A percentile compares a stretch with the other conserved stretches of the same genome.
Conservation (phyloP, 2,797 vertebrate species). For the Astyanax mexicanus region DNA sequence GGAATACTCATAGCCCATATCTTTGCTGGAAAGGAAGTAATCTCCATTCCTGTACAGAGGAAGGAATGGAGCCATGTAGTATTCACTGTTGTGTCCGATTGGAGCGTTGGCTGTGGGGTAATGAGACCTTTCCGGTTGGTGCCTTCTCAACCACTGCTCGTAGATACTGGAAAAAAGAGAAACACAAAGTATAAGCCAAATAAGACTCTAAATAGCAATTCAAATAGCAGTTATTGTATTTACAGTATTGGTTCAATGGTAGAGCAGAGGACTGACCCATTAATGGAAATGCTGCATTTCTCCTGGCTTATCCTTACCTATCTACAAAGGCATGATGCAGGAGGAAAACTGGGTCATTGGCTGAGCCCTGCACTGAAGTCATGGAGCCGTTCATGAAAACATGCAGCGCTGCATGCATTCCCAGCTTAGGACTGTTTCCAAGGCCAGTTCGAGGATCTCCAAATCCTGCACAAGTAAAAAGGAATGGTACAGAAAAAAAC, state of each 20-base stretch:
- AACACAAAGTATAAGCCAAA: not conserved
- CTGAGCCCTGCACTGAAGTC: conserved; percentile 92
- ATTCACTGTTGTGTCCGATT: conserved; percentile 91
- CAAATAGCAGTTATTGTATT: not conserved
- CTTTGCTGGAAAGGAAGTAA: conserved; percentile 88
- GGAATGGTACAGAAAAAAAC: not conserved
- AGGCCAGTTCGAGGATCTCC: conserved; percentile 85
- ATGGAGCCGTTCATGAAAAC: conserved; percentile 96
- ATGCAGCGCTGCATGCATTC: conserved; percentile 90
- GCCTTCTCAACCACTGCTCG: conserved; percentile 90
- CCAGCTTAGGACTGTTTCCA: conserved; percentile 78
- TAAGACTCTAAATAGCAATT: not conserved
- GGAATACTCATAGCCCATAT: conserved; percentile 93
- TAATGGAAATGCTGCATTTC: not conserved
- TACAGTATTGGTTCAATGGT: not conserved
- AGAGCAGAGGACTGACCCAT: not conserved
- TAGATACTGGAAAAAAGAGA: conserved; percentile 81
- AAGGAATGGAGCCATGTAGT: conserved; percentile 94
- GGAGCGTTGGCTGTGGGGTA: conserved; percentile 89
- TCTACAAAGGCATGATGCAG: conserved; percentile 93
- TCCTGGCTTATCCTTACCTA: conserved; percentile 77
- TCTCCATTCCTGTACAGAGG: conserved; percentile 90
- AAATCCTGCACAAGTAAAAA: conserved; percentile 78
- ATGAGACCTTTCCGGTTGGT: conserved; percentile 82
- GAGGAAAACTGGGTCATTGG: conserved; percentile 93